Evolutionary conservation across 2,888 invertebrate genomes (phyloP), one percentile per base, ranked within the genome.

Genomic region (Tolmerus cingulatus): DNA sequence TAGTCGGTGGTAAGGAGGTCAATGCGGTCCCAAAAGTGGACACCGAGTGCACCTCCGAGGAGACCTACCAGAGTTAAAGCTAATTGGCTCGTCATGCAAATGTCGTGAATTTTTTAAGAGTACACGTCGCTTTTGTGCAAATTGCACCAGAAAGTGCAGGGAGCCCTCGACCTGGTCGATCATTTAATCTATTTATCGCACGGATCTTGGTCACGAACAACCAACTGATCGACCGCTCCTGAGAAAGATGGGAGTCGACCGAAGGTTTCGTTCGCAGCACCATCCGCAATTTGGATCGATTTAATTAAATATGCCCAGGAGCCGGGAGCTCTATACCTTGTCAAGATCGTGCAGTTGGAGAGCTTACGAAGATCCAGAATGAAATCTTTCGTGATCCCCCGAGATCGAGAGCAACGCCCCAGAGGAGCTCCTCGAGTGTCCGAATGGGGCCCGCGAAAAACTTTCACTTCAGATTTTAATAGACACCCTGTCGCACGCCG

Each of bases 91-190:
- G 76, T 76, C 76, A 76, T 76, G 76, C 37, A 76, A 76, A 40
- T 76, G 76, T 34, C 14, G 76, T 40, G 66, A 66, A 66, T 46
- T 66, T 66, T 66, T 66, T 12, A 66, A 66, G 66, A 66, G 27
- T 23, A 27, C 27, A 55, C 2, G 9, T 55, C 43, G 16, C 4
- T 4, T n/a, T 46, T 46, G 43, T 46, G 46, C 46, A 79, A 79
- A 79, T 79, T 79, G 55, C 79, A 55, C 51, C 79, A 79, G 12
- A 79, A 79, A 79, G 79, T 40, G 79, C 79, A 79, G 16, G 23
- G 19, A 14, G 43, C 43, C 16, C 66, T 30, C 23, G 51, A 43
- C 37, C 43, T 19, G 40, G 23, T 12, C 19, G 27, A 66, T 40
- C 78, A 37, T 51, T 79, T 79, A 79, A 79, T 46, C 79, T 51